Percentiles rank a stretch among this genome's conserved stretches.
Evolutionary conservation across 2,797 vertebrate species (phyloP).

Genomic region (Onychomys leucogaster): DNA sequence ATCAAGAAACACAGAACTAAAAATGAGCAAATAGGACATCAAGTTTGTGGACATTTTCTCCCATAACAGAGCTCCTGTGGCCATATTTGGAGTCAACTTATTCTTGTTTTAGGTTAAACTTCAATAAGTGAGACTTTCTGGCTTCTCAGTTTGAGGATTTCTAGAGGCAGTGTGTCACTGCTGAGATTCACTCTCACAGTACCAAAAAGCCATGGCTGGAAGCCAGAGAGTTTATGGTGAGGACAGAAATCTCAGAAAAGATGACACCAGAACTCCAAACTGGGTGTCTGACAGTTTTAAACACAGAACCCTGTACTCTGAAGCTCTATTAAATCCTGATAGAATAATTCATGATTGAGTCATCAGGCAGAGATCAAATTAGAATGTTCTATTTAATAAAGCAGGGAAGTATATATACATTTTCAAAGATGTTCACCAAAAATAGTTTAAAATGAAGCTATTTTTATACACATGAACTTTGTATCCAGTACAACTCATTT

Average conservation of each 20-base stretch:
- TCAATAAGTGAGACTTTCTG: slow-evolving; percentile 41
- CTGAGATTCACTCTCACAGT: background rate
- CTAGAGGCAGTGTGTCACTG: slow-evolving; percentile 22
- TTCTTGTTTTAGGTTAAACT: slow-evolving; percentile 64
- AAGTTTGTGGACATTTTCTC: background rate
- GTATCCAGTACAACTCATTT: slow-evolving; percentile 79
- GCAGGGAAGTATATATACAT: slow-evolving; percentile 70
- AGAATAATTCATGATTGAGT: slow-evolving; percentile 84
- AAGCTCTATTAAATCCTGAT: slow-evolving; percentile 59
- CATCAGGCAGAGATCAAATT: slow-evolving; percentile 80
- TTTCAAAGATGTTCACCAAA: slow-evolving; percentile 77
- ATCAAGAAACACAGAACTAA: background rate
- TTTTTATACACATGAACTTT: slow-evolving; percentile 79
- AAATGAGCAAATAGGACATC: background rate
- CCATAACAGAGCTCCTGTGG: background rate
- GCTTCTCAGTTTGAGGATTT: slow-evolving; percentile 45
- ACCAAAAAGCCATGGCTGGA: slow-evolving; percentile 31
- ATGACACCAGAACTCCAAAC: slow-evolving; percentile 57
- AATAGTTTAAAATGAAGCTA: slow-evolving; percentile 80
- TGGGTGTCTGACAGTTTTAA: slow-evolving; percentile 35
- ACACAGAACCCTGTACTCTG: slow-evolving; percentile 32
- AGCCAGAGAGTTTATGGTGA: slow-evolving; percentile 58
- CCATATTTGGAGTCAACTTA: slow-evolving; percentile 47
- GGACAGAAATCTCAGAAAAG: slow-evolving; percentile 62
- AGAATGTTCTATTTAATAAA: slow-evolving; percentile 83